Conservation (phyloP, 1,140 invertebrate species). For the Brachionus sp. region DNA sequence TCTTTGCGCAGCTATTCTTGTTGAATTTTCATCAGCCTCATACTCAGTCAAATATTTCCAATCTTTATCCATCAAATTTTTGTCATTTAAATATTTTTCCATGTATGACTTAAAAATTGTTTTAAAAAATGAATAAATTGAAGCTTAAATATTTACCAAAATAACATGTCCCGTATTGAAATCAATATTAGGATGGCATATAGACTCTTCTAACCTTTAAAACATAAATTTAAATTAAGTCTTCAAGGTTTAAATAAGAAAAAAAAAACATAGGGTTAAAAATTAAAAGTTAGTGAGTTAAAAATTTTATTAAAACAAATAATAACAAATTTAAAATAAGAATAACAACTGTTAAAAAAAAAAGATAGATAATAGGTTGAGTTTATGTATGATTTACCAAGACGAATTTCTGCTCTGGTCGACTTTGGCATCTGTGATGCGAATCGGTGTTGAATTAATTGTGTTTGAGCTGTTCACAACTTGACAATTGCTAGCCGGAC, state of each 20-base stretch:
- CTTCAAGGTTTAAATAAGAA: background rate
- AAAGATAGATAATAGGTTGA: background rate
- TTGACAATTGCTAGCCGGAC: constrained; percentile 7
- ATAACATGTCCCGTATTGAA: constrained; percentile 98
- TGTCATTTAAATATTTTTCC: constrained; percentile 96
- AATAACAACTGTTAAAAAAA: constrained; percentile 36
- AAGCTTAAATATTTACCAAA: constrained; percentile 62
- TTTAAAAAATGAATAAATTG: background rate
- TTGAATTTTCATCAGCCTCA: constrained; percentile 83
- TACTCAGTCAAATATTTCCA: constrained; percentile 90
- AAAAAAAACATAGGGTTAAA: background rate
- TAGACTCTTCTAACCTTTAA: constrained; percentile 73
- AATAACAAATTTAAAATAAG: background rate
- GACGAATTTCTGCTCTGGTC: background rate
- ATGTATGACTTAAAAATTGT: constrained; percentile 69
- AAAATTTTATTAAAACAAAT: background rate
- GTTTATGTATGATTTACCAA: background rate
- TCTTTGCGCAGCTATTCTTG: constrained; percentile 54
- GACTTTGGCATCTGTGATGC: background rate
- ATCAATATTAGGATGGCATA: constrained; percentile 86
- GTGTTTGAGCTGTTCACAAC: background rate
- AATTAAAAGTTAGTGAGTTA: background rate
- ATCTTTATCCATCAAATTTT: constrained; percentile 88
- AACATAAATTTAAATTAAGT: background rate
- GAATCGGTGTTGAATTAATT: constrained; percentile 14